Evolutionary conservation across 2,113 vertebrate genomes (phyloP).

Genomic region (Psittacula cyanocephala): DNA sequence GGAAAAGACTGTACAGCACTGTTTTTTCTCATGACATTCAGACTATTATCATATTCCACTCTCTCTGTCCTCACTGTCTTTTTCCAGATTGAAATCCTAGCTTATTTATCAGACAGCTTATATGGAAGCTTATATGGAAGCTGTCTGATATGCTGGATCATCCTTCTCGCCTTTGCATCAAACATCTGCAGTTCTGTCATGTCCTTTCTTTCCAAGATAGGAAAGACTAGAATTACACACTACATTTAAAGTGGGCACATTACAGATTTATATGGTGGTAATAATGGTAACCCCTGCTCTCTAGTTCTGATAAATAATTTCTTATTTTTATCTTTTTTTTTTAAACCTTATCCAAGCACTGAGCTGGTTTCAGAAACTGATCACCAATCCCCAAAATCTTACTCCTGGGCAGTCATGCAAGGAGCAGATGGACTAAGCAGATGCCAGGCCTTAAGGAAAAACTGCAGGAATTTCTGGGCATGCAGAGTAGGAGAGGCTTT

Average conservation of each 20-base stretch:
- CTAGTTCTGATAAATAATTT: not conserved
- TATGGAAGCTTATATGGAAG: not conserved
- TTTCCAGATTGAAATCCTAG: not conserved
- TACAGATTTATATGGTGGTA: not conserved
- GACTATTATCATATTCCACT: not conserved
- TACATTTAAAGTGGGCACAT: not conserved
- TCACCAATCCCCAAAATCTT: not conserved
- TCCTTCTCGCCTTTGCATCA: not conserved
- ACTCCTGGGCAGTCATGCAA: not conserved
- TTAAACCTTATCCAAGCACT: not conserved
- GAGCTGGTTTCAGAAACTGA: not conserved
- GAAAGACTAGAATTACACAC: not conserved
- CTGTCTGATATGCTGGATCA: not conserved
- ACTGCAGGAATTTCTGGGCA: not conserved
- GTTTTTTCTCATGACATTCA: not conserved
- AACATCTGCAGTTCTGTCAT: not conserved
- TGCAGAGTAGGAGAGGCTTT: not conserved
- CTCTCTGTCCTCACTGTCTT: not conserved
- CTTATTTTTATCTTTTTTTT: not conserved
- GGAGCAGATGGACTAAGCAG: not conserved
- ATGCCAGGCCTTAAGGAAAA: not conserved
- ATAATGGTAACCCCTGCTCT: not conserved
- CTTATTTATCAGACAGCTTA: not conserved
- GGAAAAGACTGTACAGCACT: not conserved
- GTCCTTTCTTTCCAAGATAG: not conserved